Evolutionary conservation across 1,140 invertebrate species (phyloP).

Genomic region (Venturia canescens): DNA sequence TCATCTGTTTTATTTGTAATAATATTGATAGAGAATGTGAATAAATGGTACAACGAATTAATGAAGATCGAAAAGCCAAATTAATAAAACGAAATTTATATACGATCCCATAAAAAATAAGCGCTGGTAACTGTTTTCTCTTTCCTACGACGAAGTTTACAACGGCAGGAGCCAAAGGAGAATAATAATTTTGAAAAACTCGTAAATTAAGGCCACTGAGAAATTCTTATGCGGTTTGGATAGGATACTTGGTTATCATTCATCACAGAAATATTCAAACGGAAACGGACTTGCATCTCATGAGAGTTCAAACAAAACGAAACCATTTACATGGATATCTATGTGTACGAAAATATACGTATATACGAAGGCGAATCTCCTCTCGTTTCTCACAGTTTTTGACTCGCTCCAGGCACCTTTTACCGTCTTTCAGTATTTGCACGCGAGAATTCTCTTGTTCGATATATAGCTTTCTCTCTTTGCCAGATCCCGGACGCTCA

Average conservation of each 20-base stretch:
- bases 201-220: too few species aligned
- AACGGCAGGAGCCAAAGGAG: too few species aligned
- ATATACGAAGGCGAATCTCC: background rate
- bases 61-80: too few species aligned
- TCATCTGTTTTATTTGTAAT: too few species aligned
- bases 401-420: conserved; percentile 19
- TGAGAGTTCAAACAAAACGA: background rate
- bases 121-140: too few species aligned
- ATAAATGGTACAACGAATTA: too few species aligned
- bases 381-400: conserved; percentile 20
- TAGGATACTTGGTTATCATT: background rate
- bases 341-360: background rate
- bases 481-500: conserved; percentile 5
- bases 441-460: conserved; percentile 34
- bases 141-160: too few species aligned
- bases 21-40: too few species aligned
- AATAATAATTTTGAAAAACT: too few species aligned
- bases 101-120: too few species aligned
- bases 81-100: too few species aligned
- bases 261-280: background rate
- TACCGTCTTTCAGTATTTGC: conserved; percentile 49
- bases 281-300: background rate
- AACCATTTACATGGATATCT: background rate
- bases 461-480: conserved; percentile 16
- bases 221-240: too few species aligned